Conservation (phyloP, 1,140 invertebrate genomes). For the Anthonomus grandis region DNA sequence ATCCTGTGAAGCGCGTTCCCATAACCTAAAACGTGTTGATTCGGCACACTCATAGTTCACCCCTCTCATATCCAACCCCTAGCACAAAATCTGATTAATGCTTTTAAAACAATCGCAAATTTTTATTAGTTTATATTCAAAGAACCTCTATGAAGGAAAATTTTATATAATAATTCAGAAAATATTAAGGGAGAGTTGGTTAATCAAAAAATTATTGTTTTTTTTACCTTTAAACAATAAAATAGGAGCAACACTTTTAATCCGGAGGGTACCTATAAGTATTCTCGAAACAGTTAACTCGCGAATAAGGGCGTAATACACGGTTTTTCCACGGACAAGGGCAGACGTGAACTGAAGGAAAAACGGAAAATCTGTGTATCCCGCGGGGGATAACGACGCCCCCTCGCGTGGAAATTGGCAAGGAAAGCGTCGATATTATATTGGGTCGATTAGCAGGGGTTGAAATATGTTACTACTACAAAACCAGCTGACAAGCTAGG, state of each 20-base stretch:
- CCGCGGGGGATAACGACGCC: conserved; percentile 4
- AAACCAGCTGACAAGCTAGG: no score
- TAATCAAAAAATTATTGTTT: conserved; percentile 1
- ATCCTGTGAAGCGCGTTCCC: conserved; percentile 12
- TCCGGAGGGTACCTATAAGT: background rate
- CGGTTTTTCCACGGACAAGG: conserved; percentile 1
- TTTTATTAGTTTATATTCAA: background rate
- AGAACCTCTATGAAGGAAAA: background rate
- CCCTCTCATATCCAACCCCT: background rate
- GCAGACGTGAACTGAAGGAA: conserved; percentile 5
- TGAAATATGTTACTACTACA: no score
- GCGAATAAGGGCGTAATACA: background rate
- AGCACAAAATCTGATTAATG: background rate
- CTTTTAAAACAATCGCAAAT: background rate
- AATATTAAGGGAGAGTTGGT: background rate
- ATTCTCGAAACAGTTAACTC: background rate
- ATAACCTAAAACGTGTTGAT: conserved; percentile 24
- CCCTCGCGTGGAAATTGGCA: background rate
- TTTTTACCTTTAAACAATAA: background rate
- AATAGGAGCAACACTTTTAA: background rate
- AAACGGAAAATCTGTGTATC: conserved; percentile 12
- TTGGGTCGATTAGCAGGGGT: no score
- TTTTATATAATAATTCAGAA: background rate
- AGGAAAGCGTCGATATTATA: conserved; percentile 17
- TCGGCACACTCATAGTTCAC: background rate